phyloP scores from a whole-genome alignment of 2,888 invertebrate species.

The Sminthurides aquaticus region DNA sequence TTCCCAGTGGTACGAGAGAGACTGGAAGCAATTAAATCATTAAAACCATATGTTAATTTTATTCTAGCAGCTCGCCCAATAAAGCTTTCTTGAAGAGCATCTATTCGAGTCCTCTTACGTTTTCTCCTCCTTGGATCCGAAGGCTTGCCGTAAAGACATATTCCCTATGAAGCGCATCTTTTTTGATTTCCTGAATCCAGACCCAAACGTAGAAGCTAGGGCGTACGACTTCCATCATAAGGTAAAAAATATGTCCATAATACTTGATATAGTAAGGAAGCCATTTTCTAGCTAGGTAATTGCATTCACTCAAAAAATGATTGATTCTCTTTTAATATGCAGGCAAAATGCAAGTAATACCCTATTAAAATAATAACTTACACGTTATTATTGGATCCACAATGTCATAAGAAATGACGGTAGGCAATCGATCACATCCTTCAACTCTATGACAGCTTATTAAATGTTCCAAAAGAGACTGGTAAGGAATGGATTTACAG shows the following conservation, averaged over 20 bases:
- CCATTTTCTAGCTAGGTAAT: conserved; percentile 30
- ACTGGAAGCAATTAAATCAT: too few relatives aligned
- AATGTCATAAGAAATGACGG: conserved; percentile 19
- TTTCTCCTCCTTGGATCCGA: conserved; percentile 26
- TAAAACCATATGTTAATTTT: background rate
- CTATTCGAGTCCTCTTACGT: too few relatives aligned
- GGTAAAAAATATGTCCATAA: conserved; percentile 31
- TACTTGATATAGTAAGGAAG: conserved; percentile 35
- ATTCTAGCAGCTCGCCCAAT: background rate
- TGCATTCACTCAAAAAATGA: too few relatives aligned
- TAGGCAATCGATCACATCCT: conserved; percentile 29
- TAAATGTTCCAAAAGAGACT: conserved; percentile 32
- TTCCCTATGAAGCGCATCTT: conserved; percentile 25
- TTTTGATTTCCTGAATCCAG: conserved; percentile 30
- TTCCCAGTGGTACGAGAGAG: conserved; percentile 28
- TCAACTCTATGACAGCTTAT: conserved; percentile 26
- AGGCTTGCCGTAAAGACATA: conserved; percentile 22
- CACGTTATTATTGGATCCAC: conserved; percentile 19
- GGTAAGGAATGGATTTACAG: conserved; percentile 25
- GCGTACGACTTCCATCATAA: conserved; percentile 36
- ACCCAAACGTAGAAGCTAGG: conserved; percentile 37
- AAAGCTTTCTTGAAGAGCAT: too few relatives aligned
- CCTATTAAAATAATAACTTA: background rate
- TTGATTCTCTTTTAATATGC: too few relatives aligned
- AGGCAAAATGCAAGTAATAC: too few relatives aligned